These are phyloP conservation scores for Rhinella marina DNA, from an alignment of 2,797 vertebrate genomes.

Conservation along the genomic window DNA sequence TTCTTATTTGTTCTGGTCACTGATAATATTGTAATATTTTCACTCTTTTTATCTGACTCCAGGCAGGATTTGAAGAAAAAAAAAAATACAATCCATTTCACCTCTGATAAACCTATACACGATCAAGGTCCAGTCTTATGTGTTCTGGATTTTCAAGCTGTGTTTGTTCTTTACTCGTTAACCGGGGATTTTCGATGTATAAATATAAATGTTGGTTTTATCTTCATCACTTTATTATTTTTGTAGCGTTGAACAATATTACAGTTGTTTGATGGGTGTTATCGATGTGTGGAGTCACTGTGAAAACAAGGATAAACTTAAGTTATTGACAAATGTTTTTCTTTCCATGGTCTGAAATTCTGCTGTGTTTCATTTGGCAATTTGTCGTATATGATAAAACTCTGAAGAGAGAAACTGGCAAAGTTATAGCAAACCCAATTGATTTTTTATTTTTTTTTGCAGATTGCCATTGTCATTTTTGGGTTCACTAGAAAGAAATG, in stretches of 20 bases:
- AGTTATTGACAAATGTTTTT: conserved; percentile 63
- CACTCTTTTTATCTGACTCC: not conserved
- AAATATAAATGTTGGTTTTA: conserved; percentile 16
- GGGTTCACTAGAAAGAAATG: conserved; percentile 28
- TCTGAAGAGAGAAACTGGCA: conserved; percentile 37
- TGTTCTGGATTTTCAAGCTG: conserved; percentile 11
- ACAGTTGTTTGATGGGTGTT: conserved; percentile 62
- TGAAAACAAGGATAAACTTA: conserved; percentile 68
- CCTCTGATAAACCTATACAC: not conserved
- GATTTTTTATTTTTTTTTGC: conserved; percentile 2
- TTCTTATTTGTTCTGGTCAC: not conserved
- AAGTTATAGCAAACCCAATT: conserved; percentile 56
- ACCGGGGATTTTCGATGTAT: not conserved
- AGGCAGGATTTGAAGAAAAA: not conserved
- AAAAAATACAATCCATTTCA: not conserved
- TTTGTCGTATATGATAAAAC: conserved; percentile 37
- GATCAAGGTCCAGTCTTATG: not conserved
- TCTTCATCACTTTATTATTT: conserved; percentile 51
- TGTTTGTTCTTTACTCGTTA: conserved; percentile 15
- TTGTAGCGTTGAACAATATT: conserved; percentile 50
- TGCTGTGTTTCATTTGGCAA: conserved; percentile 59
- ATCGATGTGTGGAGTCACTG: conserved; percentile 63
- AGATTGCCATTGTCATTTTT: conserved; percentile 37
- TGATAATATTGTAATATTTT: not conserved
- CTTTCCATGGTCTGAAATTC: conserved; percentile 59